Base-by-base conservation (phyloP, 2,888 invertebrate genomes). In the Cantharis rufa region DNA sequence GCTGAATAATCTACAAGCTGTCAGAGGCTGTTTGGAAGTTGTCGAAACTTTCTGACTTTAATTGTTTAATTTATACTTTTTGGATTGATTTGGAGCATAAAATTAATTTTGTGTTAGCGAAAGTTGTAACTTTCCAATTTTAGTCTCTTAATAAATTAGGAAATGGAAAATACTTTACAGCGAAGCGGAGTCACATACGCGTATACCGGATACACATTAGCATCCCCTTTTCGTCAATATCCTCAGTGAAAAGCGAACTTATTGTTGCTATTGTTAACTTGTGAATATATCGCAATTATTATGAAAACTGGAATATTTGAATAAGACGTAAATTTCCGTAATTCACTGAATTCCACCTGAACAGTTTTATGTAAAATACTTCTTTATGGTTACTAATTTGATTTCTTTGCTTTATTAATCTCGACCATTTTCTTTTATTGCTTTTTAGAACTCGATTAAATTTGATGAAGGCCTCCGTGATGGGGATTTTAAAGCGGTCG, bases 241-340 rank as follows among this genome's bases (percentile, higher is more conserved):
- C 74, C 71, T 77, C 76, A 79, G 77, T 77, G 78, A 74, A 80
- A 78, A 72, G 69, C 64, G 15, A 72, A 62, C 75, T 76, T 28
- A 78, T 80, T 78, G 80, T 78, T 79, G 77, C 76, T 77, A 80
- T 79, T 79, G 79, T 80, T 69, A 75, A 24, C 73, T 69, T 64
- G 62, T 78, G 80, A 79, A 80, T 78, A 66, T 66, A 75, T 77
- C 62, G 75, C 78, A 80, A 80, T 80, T 79, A 79, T 79, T 24
- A 79, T 78, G 78, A 75, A 74, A 75, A 74, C 70, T 74, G 71
- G 75, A 72, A 66, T 21, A 21, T 66, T 24, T 24, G 21, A n/a
- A 16, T 66, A 21, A 21, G 64, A 18, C 13, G 64, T n/a, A n/a
- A 21, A 10, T 66, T 66, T 21, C 64, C 18, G 24, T n/a, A 66